Evolutionary conservation across 2,797 vertebrate genomes (phyloP).

Genomic region (Leptodactylus fallax): DNA sequence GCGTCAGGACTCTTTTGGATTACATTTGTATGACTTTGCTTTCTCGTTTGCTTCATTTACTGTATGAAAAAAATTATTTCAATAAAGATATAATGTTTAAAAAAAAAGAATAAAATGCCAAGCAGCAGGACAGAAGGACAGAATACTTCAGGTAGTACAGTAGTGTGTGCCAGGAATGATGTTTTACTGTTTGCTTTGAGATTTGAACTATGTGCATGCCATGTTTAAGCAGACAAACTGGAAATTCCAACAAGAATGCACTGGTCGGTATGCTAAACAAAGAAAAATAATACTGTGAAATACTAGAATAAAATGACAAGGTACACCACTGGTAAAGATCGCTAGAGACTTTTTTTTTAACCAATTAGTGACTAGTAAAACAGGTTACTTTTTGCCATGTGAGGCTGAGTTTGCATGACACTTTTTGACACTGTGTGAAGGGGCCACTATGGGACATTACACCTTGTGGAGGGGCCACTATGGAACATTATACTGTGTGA

Average conservation of each 20-base stretch:
- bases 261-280: conserved; percentile 16
- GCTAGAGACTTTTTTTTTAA: background rate
- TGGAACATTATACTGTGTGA: too few species aligned
- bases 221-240: conserved; percentile 35
- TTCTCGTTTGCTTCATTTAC: too few species aligned
- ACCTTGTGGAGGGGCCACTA: too few species aligned
- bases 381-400: too few species aligned
- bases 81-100: background rate
- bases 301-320: background rate
- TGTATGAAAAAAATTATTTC: too few species aligned
- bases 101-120: conserved; percentile 33
- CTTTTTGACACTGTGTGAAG: too few species aligned
- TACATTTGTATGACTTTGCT: too few species aligned
- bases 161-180: conserved; percentile 38
- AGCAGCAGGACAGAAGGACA: conserved; percentile 34
- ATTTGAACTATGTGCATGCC: conserved; percentile 40
- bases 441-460: too few species aligned
- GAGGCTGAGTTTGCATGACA: too few species aligned
- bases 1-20: too few species aligned
- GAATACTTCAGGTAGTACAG: conserved; percentile 14
- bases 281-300: conserved; percentile 32
- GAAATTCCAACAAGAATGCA: conserved; percentile 39
- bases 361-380: background rate
- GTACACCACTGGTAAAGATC: background rate
- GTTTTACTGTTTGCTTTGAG: conserved; percentile 46